Evolutionary conservation across 2,113 vertebrate genomes (phyloP), one percentile per base, ranked within the genome.

Genomic region (Ceyx melanurus): DNA sequence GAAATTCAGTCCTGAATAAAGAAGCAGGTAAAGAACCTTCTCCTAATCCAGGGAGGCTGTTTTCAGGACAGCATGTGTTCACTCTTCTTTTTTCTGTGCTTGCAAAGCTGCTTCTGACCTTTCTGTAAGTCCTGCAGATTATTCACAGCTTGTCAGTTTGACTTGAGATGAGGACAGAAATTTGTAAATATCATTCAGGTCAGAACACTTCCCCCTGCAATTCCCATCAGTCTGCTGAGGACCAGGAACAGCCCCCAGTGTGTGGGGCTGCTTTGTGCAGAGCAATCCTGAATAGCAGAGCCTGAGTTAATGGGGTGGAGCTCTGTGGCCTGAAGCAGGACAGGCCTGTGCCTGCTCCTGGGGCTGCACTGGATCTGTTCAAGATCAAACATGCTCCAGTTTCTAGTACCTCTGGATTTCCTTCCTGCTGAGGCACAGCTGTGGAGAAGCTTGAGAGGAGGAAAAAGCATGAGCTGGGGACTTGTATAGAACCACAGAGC

Each of bases 401-500:
- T 43, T 37, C 21, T 17, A 9, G 45, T 18, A 33, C 40, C 31
- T n/a, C 29, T 66, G 46, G 48, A 14, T 45, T 48, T 43, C 28
- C 43, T 54, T 56, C 28, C 14, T 29, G 26, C 17, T 5, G 51
- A 66, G 40, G 68, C 58, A 6, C 23, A 35, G 6, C 0, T 67
- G 40, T 45, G 43, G 40, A 37, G 33, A 37, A 67, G 42, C 62
- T 77, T 33, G 25, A 75, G 33, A 22, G 53, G 64, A 35, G 13
- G 12, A 16, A 22, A 37, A 17, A 1, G 6, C 23, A 13, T 4
- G 31, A 54, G 1, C 1, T 15, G 45, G 43, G 40, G 22, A 21
- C 46, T 58, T 26, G 12, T n/a, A 18, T 31, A 56, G 54, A 56
- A 56, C 11, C 54, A 31, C 26, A 56, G 54, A 56, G 31, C 19